Percentiles rank a stretch among this genome's conserved stretches.
These are phyloP conservation scores for Sceliomorpha sp. DNA, from an alignment of 2,888 invertebrate species.

Conservation along the genomic window DNA sequence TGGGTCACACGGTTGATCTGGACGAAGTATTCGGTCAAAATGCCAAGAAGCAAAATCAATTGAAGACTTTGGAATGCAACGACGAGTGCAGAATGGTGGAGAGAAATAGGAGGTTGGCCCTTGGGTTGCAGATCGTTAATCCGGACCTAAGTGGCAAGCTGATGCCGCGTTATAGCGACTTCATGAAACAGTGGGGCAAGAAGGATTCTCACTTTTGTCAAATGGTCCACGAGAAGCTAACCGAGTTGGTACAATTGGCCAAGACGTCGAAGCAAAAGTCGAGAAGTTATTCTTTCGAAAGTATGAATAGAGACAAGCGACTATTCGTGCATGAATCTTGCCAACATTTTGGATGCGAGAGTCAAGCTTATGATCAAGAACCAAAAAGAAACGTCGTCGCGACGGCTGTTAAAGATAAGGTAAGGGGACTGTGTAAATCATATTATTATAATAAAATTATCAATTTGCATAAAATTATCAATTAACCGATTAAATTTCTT, in stretches of 20 bases:
- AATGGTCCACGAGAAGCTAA: constrained; percentile 90
- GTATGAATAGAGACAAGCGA: constrained; percentile 96
- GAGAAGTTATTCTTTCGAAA: constrained; percentile 92
- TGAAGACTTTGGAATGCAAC: constrained; percentile 89
- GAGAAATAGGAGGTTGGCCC: constrained; percentile 92
- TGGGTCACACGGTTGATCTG: constrained; percentile 89
- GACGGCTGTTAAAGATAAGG: constrained; percentile 90
- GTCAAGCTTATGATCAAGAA: constrained; percentile 96
- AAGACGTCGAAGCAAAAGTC: constrained; percentile 92
- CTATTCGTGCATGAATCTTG: constrained; percentile 96
- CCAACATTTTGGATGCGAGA: constrained; percentile 96
- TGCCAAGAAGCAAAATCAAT: constrained; percentile 77
- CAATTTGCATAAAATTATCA: constrained; percentile 9
- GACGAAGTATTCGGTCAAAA: constrained; percentile 85
- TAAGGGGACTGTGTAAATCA: too few species aligned
- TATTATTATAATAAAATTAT: constrained; percentile 10
- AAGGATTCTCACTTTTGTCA: constrained; percentile 90
- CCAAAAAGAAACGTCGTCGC: constrained; percentile 98
- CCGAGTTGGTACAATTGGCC: constrained; percentile 91
- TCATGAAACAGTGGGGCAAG: constrained; percentile 90
- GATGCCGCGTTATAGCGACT: constrained; percentile 92
- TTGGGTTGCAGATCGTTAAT: constrained; percentile 95
- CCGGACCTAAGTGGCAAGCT: constrained; percentile 91
- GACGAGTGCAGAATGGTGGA: constrained; percentile 94
- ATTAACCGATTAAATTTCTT: not conserved